Percentiles rank a stretch among this genome's conserved stretches.
Conservation (phyloP, 2,888 invertebrate species). For the Synergus japonicus region DNA sequence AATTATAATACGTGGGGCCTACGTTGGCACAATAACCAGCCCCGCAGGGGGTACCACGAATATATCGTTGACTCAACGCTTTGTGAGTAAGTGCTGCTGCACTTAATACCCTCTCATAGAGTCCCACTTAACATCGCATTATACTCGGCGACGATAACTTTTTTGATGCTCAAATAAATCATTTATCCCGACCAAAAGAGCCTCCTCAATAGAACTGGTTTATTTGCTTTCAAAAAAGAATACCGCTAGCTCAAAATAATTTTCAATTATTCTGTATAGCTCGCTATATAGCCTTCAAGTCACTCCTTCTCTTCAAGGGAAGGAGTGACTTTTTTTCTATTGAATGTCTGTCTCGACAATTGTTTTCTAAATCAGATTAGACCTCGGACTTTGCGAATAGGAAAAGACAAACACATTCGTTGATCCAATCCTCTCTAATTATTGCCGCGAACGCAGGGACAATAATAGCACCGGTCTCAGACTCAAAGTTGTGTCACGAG, state of each 20-base stretch:
- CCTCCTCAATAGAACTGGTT: neutral
- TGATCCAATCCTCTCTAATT: constrained; percentile 67
- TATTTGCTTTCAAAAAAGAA: neutral
- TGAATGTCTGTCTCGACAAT: neutral
- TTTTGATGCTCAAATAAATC: constrained; percentile 31
- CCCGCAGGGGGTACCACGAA: constrained; percentile 59
- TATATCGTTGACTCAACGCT: constrained; percentile 30
- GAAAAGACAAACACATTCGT: constrained; percentile 52
- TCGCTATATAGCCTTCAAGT: neutral
- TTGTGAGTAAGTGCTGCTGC: constrained; percentile 23
- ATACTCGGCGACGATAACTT: constrained; percentile 23
- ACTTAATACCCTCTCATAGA: constrained; percentile 16
- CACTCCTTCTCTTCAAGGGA: neutral
- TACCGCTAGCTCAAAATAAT: neutral
- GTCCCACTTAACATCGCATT: constrained; percentile 24
- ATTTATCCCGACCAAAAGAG: neutral
- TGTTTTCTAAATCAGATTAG: constrained; percentile 9
- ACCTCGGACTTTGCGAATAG: neutral
- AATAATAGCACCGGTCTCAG: constrained; percentile 64
- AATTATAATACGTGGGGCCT: constrained; percentile 67
- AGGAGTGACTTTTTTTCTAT: neutral
- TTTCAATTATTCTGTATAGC: too few species aligned
- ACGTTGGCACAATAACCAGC: constrained; percentile 66
- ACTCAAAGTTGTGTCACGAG: constrained; percentile 52
- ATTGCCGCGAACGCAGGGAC: constrained; percentile 62